A percentile compares a stretch with the other conserved stretches of the same genome.
These are phyloP conservation scores for Seira ritae DNA, from an alignment of 2,888 invertebrate species.

Conservation along the genomic window DNA sequence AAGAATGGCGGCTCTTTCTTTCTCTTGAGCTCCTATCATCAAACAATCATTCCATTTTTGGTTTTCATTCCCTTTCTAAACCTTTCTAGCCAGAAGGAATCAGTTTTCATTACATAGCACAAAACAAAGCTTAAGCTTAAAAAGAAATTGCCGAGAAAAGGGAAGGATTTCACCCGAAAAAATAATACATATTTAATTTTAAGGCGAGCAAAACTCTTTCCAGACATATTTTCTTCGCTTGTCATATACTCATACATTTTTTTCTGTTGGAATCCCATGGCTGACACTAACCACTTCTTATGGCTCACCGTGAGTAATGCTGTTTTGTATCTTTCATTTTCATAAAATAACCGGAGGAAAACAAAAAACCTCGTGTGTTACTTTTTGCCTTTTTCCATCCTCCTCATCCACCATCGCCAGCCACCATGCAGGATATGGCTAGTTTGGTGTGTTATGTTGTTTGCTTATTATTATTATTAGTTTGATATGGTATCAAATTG, in stretches of 20 bases:
- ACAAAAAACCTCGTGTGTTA: background rate
- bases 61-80: conserved; percentile 8
- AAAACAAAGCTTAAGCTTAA: background rate
- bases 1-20: background rate
- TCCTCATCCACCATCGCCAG: background rate
- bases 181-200: conserved; percentile 16
- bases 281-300: conserved; percentile 34
- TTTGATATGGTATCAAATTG: conserved; percentile 50
- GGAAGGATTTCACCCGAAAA: conserved; percentile 3
- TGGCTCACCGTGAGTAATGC: background rate
- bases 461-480: conserved; percentile 50
- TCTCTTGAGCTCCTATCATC: conserved; percentile 2
- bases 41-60: conserved; percentile 2
- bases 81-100: conserved; percentile 10
- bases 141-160: background rate
- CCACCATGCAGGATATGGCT: conserved; percentile 5
- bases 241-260: conserved; percentile 40
- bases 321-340: conserved; percentile 62
- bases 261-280: conserved; percentile 31
- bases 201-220: background rate
- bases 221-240: conserved; percentile 7
- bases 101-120: conserved; percentile 3
- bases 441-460: conserved; percentile 6
- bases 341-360: conserved; percentile 18
- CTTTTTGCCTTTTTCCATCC: background rate